These are phyloP conservation scores for Mechanitis mazaeus DNA, from an alignment of 2,888 invertebrate genomes.

Conservation along the genomic window DNA sequence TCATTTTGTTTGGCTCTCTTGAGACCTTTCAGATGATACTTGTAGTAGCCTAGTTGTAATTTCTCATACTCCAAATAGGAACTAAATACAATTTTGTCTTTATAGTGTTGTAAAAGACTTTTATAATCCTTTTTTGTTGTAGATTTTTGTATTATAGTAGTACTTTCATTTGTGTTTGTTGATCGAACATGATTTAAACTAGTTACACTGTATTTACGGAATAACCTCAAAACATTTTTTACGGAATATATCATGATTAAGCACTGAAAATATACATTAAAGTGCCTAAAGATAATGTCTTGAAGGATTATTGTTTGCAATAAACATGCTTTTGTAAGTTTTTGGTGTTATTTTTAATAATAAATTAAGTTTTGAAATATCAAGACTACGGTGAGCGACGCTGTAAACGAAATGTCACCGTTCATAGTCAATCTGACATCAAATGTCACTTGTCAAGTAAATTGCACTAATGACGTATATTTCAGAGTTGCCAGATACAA, in stretches of 20 bases:
- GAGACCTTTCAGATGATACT: slow-evolving; percentile 50
- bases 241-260: slow-evolving; percentile 48
- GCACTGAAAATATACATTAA: neutral
- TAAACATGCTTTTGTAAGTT: no score
- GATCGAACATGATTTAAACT: slow-evolving; percentile 40
- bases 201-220: slow-evolving; percentile 43
- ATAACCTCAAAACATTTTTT: slow-evolving; percentile 63
- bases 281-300: no score
- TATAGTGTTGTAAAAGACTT: slow-evolving; percentile 46
- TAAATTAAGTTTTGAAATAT: no score
- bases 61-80: slow-evolving; percentile 64
- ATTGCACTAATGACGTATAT: no score
- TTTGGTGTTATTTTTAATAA: no score
- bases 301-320: no score
- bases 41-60: slow-evolving; percentile 53
- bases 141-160: neutral
- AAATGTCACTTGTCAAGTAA: no score
- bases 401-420: no score
- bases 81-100: slow-evolving; percentile 62
- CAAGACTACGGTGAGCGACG: no score
- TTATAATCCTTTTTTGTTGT: slow-evolving; percentile 41
- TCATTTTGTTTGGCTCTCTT: slow-evolving; percentile 44
- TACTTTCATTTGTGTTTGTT: slow-evolving; percentile 31
- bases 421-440: no score
- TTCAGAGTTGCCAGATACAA: no score